Conservation (phyloP, 2,113 vertebrate species). For the Mustelus asterias region DNA sequence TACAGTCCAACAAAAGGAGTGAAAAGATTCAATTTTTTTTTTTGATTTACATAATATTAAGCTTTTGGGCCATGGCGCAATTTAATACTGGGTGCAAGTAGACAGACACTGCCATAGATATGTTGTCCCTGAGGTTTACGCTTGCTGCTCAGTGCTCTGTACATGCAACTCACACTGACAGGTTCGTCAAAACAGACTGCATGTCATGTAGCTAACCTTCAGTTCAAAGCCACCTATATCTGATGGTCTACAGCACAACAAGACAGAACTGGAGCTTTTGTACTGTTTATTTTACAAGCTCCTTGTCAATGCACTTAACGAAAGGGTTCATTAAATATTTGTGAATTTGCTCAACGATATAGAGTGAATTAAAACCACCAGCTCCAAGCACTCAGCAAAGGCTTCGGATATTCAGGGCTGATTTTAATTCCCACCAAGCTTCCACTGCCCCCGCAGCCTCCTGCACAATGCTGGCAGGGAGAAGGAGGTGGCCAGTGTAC, state of each 20-base stretch:
- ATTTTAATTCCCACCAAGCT: neutral
- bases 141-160: neutral
- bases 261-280: neutral
- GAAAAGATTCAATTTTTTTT: neutral
- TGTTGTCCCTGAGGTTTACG: neutral
- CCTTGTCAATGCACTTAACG: slow-evolving; percentile 6
- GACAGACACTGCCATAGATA: neutral
- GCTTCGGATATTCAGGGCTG: neutral
- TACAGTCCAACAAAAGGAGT: neutral
- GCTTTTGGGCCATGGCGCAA: neutral
- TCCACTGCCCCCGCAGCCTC: neutral
- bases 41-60: neutral
- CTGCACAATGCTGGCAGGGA: neutral
- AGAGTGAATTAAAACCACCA: slow-evolving; percentile 17
- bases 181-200: neutral
- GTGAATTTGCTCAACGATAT: neutral
- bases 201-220: neutral
- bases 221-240: slow-evolving; percentile 1
- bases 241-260: neutral
- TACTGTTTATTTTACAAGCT: neutral
- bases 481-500: neutral
- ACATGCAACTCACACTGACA: neutral
- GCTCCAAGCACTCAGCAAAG: slow-evolving; percentile 3
- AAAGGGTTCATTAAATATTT: slow-evolving; percentile 34
- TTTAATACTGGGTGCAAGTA: neutral